Evolutionary conservation across 2,888 invertebrate species (phyloP).

Genomic region (Aphidoletes aphidimyza): DNA sequence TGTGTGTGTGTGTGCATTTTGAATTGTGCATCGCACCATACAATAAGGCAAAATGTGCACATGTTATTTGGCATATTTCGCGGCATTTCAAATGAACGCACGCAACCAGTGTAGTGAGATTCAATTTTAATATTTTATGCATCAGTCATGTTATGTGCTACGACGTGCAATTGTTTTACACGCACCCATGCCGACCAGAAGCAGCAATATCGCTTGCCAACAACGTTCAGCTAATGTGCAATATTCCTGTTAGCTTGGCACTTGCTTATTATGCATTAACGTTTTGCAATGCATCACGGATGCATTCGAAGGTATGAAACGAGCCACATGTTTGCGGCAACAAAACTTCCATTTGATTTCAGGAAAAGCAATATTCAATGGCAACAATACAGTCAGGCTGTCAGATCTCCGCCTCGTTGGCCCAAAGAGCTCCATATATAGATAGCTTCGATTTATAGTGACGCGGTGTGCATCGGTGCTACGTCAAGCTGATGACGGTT

Average conservation of each 20-base stretch:
- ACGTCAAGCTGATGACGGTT: neutral
- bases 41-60: too few relatives aligned
- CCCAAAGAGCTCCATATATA: neutral
- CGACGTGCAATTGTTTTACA: conserved; percentile 20
- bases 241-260: neutral
- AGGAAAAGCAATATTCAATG: neutral
- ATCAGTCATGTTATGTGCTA: conserved; percentile 41
- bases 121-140: conserved; percentile 52
- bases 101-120: neutral
- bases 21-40: too few relatives aligned
- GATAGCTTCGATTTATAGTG: conserved; percentile 14
- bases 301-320: conserved; percentile 15
- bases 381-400: neutral
- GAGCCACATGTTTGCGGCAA: conserved; percentile 9
- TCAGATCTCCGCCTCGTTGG: too few relatives aligned
- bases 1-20: too few relatives aligned
- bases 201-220: neutral
- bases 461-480: neutral
- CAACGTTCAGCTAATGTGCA: neutral
- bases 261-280: conserved; percentile 46
- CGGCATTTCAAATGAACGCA: neutral
- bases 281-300: conserved; percentile 32
- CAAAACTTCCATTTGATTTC: conserved; percentile 5
- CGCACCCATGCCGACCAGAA: neutral
- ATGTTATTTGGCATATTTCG: conserved; percentile 26